Conservation (phyloP, 2,113 vertebrate genomes). For the Sus scrofa region T2T-Sscrofa CM000828.6:71610001-71610500, state of each 20-base stretch:
- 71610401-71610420: fast-evolving
- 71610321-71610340: not conserved
- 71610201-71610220: not conserved
- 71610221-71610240: not conserved
- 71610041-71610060: not conserved
- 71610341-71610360: too few relatives aligned
- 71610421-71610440: not conserved
- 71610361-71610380: fast-evolving
- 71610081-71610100: fast-evolving
- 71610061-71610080: fast-evolving
- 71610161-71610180: not conserved
- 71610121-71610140: not conserved
- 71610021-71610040: not conserved
- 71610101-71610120: not conserved
- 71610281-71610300: not conserved
- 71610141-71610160: not conserved
- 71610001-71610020: not conserved
- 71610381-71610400: not conserved
- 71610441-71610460: not conserved
- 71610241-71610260: fast-evolving
- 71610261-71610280: not conserved
- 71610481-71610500: not conserved
- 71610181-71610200: fast-evolving
- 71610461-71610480: not conserved
- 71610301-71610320: not conserved